These are phyloP conservation scores for Drosophila serrata DNA, from an alignment of 1,140 invertebrate species.

Conservation along the genomic window DNA sequence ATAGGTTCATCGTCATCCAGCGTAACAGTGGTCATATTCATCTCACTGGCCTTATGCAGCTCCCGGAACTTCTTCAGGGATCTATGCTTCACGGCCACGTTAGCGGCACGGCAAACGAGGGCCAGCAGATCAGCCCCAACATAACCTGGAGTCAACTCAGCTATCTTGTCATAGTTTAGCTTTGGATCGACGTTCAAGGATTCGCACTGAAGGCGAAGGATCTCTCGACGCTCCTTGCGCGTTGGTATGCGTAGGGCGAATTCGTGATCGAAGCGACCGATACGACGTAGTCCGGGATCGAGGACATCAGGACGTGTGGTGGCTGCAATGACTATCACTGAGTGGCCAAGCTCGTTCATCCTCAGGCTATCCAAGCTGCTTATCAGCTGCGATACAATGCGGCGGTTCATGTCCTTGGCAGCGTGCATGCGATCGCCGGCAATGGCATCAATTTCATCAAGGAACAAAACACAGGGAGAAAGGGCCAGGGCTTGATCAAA, in stretches of 20 bases:
- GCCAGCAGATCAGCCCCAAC: conserved; percentile 97
- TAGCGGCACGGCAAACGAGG: conserved; percentile 94
- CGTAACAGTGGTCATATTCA: conserved; percentile 79
- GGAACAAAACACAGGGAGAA: conserved; percentile 95
- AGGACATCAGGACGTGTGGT: conserved; percentile 97
- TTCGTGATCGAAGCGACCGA: conserved; percentile 97
- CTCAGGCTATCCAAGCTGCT: conserved; percentile 94
- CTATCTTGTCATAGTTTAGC: conserved; percentile 91
- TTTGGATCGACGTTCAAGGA: conserved; percentile 89
- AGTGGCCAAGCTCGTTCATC: conserved; percentile 88
- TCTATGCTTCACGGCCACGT: conserved; percentile 91
- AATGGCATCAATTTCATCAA: conserved; percentile 97
- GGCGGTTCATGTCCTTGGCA: conserved; percentile 96
- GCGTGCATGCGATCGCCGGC: conserved; percentile 94
- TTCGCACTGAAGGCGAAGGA: conserved; percentile 90
- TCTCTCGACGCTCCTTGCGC: conserved; percentile 91
- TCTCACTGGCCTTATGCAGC: conserved; percentile 63
- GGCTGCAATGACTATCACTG: conserved; percentile 96
- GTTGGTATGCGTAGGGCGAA: conserved; percentile 97
- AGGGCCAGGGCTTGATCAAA: conserved; percentile 93
- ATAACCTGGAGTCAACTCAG: conserved; percentile 96
- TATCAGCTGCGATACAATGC: conserved; percentile 97
- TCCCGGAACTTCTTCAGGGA: conserved; percentile 76
- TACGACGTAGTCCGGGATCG: conserved; percentile 96
- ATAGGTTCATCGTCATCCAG: conserved; percentile 71